A percentile compares a stretch with the other conserved stretches of the same genome.
These are phyloP conservation scores for Hafferia zeledoni DNA, from an alignment of 2,797 vertebrate genomes.

Conservation along the genomic window DNA sequence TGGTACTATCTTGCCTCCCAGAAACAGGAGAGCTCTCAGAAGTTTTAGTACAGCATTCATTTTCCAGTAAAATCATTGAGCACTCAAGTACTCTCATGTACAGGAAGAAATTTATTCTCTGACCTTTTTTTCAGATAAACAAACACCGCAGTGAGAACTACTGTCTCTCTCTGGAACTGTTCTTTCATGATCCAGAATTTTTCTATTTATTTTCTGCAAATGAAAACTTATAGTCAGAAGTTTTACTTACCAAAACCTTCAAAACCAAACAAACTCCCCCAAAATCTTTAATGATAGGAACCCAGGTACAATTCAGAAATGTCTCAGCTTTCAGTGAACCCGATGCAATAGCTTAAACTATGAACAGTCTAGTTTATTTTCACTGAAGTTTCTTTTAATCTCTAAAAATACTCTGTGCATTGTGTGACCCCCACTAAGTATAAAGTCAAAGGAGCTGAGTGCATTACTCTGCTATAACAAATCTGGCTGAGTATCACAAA, in stretches of 20 bases:
- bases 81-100: background rate
- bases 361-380: background rate
- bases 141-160: background rate
- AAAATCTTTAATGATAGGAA: background rate
- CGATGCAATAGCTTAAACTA: background rate
- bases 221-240: background rate
- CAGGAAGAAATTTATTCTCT: background rate
- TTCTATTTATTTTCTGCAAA: background rate
- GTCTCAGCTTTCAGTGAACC: background rate
- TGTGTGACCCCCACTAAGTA: background rate
- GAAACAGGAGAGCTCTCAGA: background rate
- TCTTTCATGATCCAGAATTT: background rate
- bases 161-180: background rate
- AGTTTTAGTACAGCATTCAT: background rate
- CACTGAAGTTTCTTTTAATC: background rate
- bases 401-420: background rate
- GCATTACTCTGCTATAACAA: background rate
- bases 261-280: background rate
- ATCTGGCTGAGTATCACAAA: background rate
- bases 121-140: background rate
- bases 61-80: background rate
- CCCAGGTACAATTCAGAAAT: background rate
- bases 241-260: background rate
- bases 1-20: background rate
- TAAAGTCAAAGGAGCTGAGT: background rate